Base-by-base conservation (phyloP, 2,888 invertebrate species). In the Diarsia dahlii region DNA sequence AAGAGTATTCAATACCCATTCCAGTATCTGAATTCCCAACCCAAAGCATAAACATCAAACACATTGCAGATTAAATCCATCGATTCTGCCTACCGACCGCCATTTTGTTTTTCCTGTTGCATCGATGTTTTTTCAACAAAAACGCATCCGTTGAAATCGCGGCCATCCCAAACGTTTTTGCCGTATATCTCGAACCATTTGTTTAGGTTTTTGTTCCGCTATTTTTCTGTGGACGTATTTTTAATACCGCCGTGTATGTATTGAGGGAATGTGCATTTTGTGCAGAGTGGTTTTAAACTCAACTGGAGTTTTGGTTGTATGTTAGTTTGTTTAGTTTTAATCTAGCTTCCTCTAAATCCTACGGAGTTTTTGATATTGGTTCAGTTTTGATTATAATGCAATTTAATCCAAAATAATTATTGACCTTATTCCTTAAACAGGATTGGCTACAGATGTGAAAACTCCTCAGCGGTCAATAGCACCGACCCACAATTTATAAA, bases 31-130 rank as follows among this genome's bases (percentile, higher is more conserved):
- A 46, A 10, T 46, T 60, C 34, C 34, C 1, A 78, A 20, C 28
- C 71, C 62, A n/a, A 70, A 48, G 48, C 46, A 39, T 54, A 70
- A 48, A 48, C 46, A 39, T 54, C 28, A 54, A 71, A 48, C 9
- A 63, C 15, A 52, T 39, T 28, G 28, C 80, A 72, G n/a, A 72
- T 79, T 72, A 63, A 63, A 79, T 34, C 72, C 79, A 79, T 71
- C 39, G n/a, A 72, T 72, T 72, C 39, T 62, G 28, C 39, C 52
- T 71, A 72, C 72, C 28, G 15, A 28, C 12, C 15, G 28, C 72
- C 63, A 77, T 80, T 54, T 79, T 54, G 54, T 15, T 72, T 80
- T 45, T 48, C 28, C 54, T 15, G 62, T 63, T 56, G 2, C 48
- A 23, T 39, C 28, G 45, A 28, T 45, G 48, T 79, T 78, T 50